These are phyloP conservation scores for Monopis laevigella DNA, from an alignment of 2,888 invertebrate species.

Conservation along the genomic window DNA sequence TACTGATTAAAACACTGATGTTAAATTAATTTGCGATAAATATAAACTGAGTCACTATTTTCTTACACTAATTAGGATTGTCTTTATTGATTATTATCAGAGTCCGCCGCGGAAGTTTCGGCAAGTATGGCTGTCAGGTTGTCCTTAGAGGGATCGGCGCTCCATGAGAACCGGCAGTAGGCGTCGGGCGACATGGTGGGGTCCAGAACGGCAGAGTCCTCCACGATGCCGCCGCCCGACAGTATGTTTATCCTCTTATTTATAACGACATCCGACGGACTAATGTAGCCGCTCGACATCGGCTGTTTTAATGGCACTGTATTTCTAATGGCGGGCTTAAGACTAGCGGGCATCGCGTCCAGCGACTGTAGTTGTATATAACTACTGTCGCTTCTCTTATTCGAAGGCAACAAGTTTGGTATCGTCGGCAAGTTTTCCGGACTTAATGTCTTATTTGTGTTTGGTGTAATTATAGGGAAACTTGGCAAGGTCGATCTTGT, in stretches of 20 bases:
- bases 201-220: slow-evolving; percentile 51
- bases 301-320: slow-evolving; percentile 40
- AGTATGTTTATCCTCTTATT: slow-evolving; percentile 56
- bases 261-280: slow-evolving; percentile 49
- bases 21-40: slow-evolving; percentile 29
- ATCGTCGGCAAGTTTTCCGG: slow-evolving; percentile 56
- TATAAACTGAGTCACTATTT: slow-evolving; percentile 46
- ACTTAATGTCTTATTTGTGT: slow-evolving; percentile 39
- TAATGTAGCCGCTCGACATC: slow-evolving; percentile 47
- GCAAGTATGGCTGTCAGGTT: slow-evolving; percentile 51
- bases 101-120: slow-evolving; percentile 40
- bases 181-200: slow-evolving; percentile 61
- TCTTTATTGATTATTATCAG: slow-evolving; percentile 32
- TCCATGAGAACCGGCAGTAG: slow-evolving; percentile 62
- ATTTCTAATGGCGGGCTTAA: slow-evolving; percentile 40
- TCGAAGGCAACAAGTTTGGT: slow-evolving; percentile 50
- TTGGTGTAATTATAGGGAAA: slow-evolving; percentile 41
- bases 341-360: slow-evolving; percentile 42
- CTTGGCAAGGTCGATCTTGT: slow-evolving; percentile 38
- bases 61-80: slow-evolving; percentile 1
- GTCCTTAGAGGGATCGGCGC: slow-evolving; percentile 55
- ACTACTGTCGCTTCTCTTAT: slow-evolving; percentile 43
- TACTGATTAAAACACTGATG: background rate
- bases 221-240: slow-evolving; percentile 38
- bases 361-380: slow-evolving; percentile 55